Conservation (phyloP, 2,888 invertebrate species). For the Eumacrocentrus americanus region DNA sequence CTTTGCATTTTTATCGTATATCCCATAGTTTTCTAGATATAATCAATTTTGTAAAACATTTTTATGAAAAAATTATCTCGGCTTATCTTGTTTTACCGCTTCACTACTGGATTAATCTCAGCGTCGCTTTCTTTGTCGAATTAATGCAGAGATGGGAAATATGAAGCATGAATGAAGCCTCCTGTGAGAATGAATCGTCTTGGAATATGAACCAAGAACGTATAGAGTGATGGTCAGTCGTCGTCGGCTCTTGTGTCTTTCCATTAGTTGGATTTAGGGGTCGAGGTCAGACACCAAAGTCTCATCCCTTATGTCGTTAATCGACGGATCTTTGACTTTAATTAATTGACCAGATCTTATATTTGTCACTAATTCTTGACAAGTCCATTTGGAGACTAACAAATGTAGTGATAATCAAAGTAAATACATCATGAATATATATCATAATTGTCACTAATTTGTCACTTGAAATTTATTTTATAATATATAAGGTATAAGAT, state of each 20-base stretch:
- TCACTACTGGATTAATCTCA: too few species aligned
- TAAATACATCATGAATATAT: neutral
- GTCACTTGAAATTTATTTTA: neutral
- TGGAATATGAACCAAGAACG: neutral
- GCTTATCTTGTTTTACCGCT: too few species aligned
- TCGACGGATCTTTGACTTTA: conserved; percentile 24
- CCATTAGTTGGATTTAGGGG: conserved; percentile 36
- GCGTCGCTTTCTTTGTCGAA: conserved; percentile 1
- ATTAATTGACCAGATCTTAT: neutral
- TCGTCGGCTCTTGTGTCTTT: too few species aligned
- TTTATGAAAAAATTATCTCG: neutral
- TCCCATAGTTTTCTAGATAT: neutral
- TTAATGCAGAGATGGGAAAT: neutral
- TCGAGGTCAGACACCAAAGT: conserved; percentile 39
- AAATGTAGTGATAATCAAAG: neutral
- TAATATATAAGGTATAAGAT: too few species aligned
- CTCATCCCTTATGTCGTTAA: conserved; percentile 41
- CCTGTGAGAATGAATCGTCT: neutral
- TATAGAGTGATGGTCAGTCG: conserved; percentile 34
- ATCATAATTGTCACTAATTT: neutral
- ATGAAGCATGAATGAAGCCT: neutral
- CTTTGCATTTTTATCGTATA: neutral
- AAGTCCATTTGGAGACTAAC: neutral
- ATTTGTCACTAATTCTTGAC: neutral
- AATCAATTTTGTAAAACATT: neutral